Evolutionary conservation across 2,113 vertebrate species (phyloP), one percentile per base, ranked within the genome.

Genomic region (Percina caprodes): DNA sequence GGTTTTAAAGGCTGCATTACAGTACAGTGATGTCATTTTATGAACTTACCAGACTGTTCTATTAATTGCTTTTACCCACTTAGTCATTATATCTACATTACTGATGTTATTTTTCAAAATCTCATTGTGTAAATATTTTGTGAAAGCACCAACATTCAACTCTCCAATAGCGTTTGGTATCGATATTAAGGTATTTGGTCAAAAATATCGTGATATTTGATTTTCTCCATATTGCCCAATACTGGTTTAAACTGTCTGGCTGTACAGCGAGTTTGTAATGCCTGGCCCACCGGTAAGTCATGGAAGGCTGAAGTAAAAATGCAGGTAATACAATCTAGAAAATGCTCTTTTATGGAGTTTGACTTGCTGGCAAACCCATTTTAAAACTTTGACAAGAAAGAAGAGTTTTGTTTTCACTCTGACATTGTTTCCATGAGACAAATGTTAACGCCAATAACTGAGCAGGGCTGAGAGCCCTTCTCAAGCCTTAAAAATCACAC

Each of bases 361-460:
- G 16, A 59, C 61, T 66, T 60, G 46, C 12, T 18, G 51, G 23
- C 14, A 60, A 19, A 56, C 52, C 26, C 48, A 16, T 19, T 2
- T 67, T 56, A 66, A 74, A 74, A 24, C 23, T 30, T 23, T 56
- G 21, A 58, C 24, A 26, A 76, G 18, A 46, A 19, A 59, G 49
- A 46, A 51, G 63, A 55, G n/a, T 75, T 85, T 42, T 54, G 54
- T 59, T 67, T 35, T 63, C 70, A 33, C 48, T 33, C 23, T 74
- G 62, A 80, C 11, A 18, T 73, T 63, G 51, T 58, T 66, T 74
- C 52, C 3, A 2, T 19, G 1, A 55, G 59, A 66, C 35, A 70
- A 71, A 79, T 69, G 52, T 65, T 69, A 18, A 71, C 7, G 2
- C 4, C 54, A 21, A 33, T 33, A 0, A 46, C 19, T n/a, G 3